Conservation (phyloP, 2,113 vertebrate genomes). For the Vulpes lagopus region DNA sequence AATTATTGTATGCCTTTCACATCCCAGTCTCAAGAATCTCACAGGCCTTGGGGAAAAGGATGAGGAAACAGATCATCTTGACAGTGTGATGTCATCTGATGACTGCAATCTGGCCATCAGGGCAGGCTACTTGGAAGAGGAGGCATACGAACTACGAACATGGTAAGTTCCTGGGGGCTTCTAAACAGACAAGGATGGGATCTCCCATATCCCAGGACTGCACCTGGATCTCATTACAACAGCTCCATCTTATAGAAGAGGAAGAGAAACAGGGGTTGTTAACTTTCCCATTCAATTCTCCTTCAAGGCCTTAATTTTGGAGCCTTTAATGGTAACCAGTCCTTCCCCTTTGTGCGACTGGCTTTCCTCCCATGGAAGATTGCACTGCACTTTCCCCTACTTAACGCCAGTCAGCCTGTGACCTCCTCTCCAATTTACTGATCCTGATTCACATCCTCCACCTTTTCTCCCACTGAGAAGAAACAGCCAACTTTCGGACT, state of each 20-base stretch:
- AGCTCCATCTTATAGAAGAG: constrained; percentile 9
- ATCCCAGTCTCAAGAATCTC: constrained; percentile 40
- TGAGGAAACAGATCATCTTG: background rate
- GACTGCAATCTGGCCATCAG: background rate
- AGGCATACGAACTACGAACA: background rate
- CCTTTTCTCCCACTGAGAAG: constrained; percentile 72
- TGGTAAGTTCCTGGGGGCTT: background rate
- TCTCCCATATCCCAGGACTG: background rate
- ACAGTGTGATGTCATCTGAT: constrained; percentile 42
- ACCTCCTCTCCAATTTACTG: constrained; percentile 70
- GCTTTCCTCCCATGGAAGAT: constrained; percentile 65
- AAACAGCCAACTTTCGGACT: constrained; percentile 61
- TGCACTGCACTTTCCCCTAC: constrained; percentile 36
- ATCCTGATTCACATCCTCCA: constrained; percentile 43
- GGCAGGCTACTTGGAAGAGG: constrained; percentile 51
- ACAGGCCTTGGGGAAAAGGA: background rate
- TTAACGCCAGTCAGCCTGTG: constrained; percentile 60
- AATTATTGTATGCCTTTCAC: background rate
- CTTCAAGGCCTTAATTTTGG: constrained; percentile 66
- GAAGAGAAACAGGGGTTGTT: constrained; percentile 38
- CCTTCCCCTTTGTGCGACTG: constrained; percentile 56
- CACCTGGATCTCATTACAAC: constrained; percentile 69
- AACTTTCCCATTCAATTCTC: constrained; percentile 56
- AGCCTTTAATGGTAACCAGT: constrained; percentile 76
- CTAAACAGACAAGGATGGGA: background rate